phyloP scores from a whole-genome alignment of 2,888 invertebrate genomes.

The Phortica magna region DNA sequence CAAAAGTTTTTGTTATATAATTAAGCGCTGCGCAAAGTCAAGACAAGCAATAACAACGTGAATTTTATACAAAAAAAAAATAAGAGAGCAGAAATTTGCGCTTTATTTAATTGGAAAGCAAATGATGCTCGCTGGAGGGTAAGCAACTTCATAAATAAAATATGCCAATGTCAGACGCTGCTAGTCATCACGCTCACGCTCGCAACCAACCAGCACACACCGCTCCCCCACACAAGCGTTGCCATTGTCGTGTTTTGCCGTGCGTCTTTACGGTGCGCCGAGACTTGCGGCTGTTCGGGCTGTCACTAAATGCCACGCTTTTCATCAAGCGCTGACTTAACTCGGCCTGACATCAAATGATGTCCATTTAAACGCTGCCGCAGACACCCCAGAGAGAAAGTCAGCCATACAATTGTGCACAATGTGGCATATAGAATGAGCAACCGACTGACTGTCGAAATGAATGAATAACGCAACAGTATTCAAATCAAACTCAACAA shows the following conservation, averaged over 20 bases:
- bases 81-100: no score
- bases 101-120: slow-evolving; percentile 8
- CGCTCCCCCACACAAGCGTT: slow-evolving; percentile 49
- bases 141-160: slow-evolving; percentile 60
- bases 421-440: not conserved
- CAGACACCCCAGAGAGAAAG: slow-evolving; percentile 3
- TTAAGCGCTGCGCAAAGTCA: not conserved
- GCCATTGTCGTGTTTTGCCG: no score
- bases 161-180: slow-evolving; percentile 55
- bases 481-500: slow-evolving; percentile 39
- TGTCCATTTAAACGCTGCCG: slow-evolving; percentile 54
- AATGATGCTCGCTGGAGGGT: slow-evolving; percentile 9
- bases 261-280: slow-evolving; percentile 20
- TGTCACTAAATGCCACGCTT: slow-evolving; percentile 38
- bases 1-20: not conserved
- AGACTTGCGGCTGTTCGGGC: not conserved
- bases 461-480: slow-evolving; percentile 40
- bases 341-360: slow-evolving; percentile 41
- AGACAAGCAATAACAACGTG: not conserved
- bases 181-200: slow-evolving; percentile 28
- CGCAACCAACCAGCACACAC: no score
- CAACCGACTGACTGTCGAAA: slow-evolving; percentile 41
- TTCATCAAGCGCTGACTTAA: slow-evolving; percentile 58
- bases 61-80: not conserved
- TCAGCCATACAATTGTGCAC: not conserved